Base-by-base conservation (phyloP, 2,888 invertebrate genomes). In the Trichogramma dendrolimi region DNA sequence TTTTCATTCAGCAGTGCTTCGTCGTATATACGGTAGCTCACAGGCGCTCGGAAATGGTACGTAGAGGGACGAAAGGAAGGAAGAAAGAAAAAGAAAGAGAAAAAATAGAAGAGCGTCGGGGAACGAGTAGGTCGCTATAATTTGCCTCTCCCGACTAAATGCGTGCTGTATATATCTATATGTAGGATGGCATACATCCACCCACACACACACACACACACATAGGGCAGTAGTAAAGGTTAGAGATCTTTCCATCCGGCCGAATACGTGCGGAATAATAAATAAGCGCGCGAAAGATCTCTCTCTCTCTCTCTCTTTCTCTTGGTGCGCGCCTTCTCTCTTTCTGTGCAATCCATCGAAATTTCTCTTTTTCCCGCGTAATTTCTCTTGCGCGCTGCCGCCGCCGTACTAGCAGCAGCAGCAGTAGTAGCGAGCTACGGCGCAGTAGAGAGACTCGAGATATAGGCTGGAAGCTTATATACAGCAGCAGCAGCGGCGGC, bases 201-300 rank as follows among this genome's bases (percentile, higher is more conserved):
- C 27, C 27, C 27, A 14, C 14, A 27, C 41, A 55, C 55, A 39
- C 46, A 5, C 39, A 11, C 39, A 5, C 14, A 40, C 40, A 40
- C 44, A 52, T 39, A 58, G 7, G 43, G 4, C 8, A 39, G 54
- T 6, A 46, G 44, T 44, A 44, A 6, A 27, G 43, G 8, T 48
- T 48, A 6, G 11, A n/a, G 10, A n/a, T 48, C 48, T 14, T 6
- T 14, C 4, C 5, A 48, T 11, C 10, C n/a, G 10, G 41, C n/a
- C 44, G 62, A 61, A 58, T 60, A 60, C 63, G 60, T 39, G 41
- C 57, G 51, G 63, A 64, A 64, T 64, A 64, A 64, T 61, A 61
- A 64, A 64, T 59, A 59, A 60, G 63, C 54, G 54, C 54, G 52
- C 61, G 64, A 58, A 46, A 27, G 27, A 27, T 27, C 27, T 27